Evolutionary conservation across 2,797 vertebrate species (phyloP).

Genomic region (Enteromius viviparus): DNA sequence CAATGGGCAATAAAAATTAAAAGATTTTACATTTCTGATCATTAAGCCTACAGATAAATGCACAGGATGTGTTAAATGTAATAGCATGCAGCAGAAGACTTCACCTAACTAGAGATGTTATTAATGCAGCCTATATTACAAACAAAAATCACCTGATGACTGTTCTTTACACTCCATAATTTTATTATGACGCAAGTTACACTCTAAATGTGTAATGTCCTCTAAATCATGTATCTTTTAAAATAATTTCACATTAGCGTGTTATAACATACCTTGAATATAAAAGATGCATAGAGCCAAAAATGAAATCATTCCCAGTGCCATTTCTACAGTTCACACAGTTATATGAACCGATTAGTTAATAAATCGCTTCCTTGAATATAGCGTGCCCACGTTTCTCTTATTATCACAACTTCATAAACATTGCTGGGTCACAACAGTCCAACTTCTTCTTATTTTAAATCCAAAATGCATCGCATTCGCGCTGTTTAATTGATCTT

Average conservation of each 20-base stretch:
- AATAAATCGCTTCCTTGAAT: not conserved
- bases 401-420: not conserved
- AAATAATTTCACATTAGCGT: not conserved
- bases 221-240: not conserved
- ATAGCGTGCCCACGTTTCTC: not conserved
- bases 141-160: not conserved
- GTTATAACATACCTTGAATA: conserved; percentile 41
- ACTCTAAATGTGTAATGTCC: not conserved
- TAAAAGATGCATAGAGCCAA: conserved; percentile 18
- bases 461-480: not conserved
- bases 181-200: not conserved
- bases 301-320: not conserved
- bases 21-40: not conserved
- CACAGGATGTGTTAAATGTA: not conserved
- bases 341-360: not conserved
- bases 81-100: not conserved
- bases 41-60: not conserved
- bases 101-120: not conserved
- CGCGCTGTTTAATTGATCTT: not conserved
- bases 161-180: not conserved
- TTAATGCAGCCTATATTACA: not conserved
- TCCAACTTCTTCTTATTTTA: not conserved
- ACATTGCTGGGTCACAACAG: not conserved
- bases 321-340: conserved; percentile 35
- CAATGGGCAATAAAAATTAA: not conserved